A percentile compares a stretch with the other conserved stretches of the same genome.
Conservation (phyloP, 2,888 invertebrate genomes). For the Clepsis dumicolana region DNA sequence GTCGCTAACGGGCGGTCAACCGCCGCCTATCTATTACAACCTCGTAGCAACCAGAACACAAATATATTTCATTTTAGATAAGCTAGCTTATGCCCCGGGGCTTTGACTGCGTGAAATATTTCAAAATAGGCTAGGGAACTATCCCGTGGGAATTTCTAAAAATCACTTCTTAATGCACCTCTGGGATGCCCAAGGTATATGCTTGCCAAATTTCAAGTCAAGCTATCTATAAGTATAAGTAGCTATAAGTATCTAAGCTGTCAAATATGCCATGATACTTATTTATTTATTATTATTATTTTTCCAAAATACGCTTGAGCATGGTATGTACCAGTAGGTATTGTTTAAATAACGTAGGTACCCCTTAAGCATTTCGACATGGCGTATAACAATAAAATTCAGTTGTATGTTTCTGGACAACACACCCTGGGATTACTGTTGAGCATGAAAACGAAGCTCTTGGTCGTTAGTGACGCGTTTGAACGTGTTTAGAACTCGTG, state of each 20-base stretch:
- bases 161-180: too few species aligned
- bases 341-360: not conserved
- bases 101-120: too few species aligned
- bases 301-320: too few species aligned
- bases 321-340: too few species aligned
- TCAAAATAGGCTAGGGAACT: too few species aligned
- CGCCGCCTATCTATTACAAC: constrained; percentile 7
- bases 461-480: constrained; percentile 6
- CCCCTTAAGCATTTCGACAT: not conserved
- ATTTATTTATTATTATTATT: too few species aligned
- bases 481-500: not conserved
- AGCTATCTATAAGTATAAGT: too few species aligned
- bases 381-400: not conserved
- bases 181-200: too few species aligned
- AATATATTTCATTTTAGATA: not conserved
- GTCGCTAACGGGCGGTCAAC: constrained; percentile 14
- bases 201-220: too few species aligned
- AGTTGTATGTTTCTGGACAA: not conserved
- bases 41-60: not conserved
- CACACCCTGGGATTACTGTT: constrained; percentile 7
- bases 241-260: too few species aligned
- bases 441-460: constrained; percentile 11
- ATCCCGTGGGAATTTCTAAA: too few species aligned
- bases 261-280: too few species aligned
- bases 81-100: not conserved